Evolutionary conservation across 2,797 vertebrate species (phyloP).

Genomic region (Paedocypris micromegethes): DNA sequence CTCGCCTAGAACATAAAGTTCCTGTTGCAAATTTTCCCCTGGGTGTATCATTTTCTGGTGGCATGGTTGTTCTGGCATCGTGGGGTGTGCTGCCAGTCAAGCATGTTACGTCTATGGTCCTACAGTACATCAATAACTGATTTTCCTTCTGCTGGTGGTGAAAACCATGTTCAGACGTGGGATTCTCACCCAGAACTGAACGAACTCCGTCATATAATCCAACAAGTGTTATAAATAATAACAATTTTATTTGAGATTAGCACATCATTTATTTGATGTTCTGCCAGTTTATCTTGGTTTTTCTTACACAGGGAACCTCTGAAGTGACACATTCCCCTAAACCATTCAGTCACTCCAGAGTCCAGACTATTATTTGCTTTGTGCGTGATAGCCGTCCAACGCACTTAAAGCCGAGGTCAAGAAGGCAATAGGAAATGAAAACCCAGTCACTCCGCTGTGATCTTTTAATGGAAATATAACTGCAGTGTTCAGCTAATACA

Average conservation of each 20-base stretch:
- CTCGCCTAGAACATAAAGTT: slow-evolving; percentile 2
- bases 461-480: slow-evolving; percentile 47
- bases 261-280: not conserved
- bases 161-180: too few relatives aligned
- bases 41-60: not conserved
- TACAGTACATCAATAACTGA: slow-evolving; percentile 28
- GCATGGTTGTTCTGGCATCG: slow-evolving; percentile 1
- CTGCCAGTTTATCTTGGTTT: not conserved
- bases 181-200: too few relatives aligned
- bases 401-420: slow-evolving; percentile 41
- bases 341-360: slow-evolving; percentile 5
- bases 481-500: slow-evolving; percentile 28
- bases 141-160: not conserved
- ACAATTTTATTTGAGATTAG: not conserved
- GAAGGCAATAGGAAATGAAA: slow-evolving; percentile 54
- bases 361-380: slow-evolving; percentile 38
- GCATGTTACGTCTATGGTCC: slow-evolving; percentile 18
- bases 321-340: not conserved
- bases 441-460: slow-evolving; percentile 39
- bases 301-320: not conserved
- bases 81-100: slow-evolving; percentile 6
- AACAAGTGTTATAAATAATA: too few relatives aligned
- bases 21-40: not conserved
- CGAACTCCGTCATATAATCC: too few relatives aligned
- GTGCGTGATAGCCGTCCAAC: slow-evolving; percentile 29